Conservation (phyloP, 2,888 invertebrate genomes). For the Ennomos erosarius region DNA sequence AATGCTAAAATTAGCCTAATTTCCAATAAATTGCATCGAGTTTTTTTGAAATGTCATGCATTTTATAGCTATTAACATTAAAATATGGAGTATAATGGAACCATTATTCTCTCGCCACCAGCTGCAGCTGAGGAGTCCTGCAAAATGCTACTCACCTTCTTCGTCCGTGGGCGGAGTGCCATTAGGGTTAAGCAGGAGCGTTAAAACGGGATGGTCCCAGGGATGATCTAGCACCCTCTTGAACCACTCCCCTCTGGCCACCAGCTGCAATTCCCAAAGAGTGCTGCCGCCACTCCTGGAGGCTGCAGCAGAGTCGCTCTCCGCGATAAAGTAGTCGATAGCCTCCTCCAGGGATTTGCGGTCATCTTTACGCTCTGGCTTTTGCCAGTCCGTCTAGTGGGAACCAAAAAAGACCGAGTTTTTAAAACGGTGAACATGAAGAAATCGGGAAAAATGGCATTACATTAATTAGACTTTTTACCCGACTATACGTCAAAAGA, state of each 20-base stretch:
- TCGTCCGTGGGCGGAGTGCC: constrained; percentile 73
- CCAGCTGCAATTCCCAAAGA: constrained; percentile 69
- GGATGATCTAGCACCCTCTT: constrained; percentile 77
- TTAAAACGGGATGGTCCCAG: constrained; percentile 84
- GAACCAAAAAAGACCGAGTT: too few species aligned
- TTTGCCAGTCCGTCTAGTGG: constrained; percentile 69
- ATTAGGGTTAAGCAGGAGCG: constrained; percentile 81
- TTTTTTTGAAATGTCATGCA: too few species aligned
- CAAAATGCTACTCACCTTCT: constrained; percentile 54
- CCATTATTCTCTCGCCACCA: too few species aligned
- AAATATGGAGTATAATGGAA: too few species aligned
- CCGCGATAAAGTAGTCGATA: constrained; percentile 63
- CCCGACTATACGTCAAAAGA: too few species aligned
- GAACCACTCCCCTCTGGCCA: constrained; percentile 85
- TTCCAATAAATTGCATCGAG: too few species aligned
- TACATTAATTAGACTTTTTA: too few species aligned
- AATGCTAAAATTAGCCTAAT: too few species aligned
- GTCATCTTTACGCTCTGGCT: constrained; percentile 60
- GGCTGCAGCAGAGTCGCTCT: constrained; percentile 63
- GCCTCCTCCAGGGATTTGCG: constrained; percentile 61
- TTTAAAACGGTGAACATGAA: too few species aligned
- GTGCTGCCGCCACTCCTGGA: constrained; percentile 62
- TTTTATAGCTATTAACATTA: too few species aligned
- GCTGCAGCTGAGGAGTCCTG: too few species aligned
- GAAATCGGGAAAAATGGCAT: too few species aligned